These are phyloP conservation scores for Lasioglossum vierecki DNA, from an alignment of 2,888 invertebrate species.

Conservation along the genomic window DNA sequence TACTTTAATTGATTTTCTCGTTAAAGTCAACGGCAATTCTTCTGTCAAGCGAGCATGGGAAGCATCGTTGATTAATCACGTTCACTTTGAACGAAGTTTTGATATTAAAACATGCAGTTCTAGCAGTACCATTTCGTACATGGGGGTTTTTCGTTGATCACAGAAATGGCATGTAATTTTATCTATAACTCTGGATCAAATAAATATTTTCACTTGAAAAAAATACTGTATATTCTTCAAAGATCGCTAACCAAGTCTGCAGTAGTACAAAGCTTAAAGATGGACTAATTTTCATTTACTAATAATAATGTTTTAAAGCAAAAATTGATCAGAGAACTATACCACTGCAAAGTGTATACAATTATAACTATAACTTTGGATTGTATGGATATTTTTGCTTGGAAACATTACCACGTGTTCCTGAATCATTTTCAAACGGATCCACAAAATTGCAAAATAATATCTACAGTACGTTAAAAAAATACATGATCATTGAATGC, in stretches of 20 bases:
- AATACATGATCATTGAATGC: no score
- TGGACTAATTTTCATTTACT: not conserved
- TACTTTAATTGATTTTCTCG: constrained; percentile 31
- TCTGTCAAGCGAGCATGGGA: not conserved
- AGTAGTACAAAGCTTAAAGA: not conserved
- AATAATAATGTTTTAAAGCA: no score
- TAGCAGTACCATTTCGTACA: not conserved
- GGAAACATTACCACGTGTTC: not conserved
- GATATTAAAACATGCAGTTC: not conserved
- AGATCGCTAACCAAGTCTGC: not conserved
- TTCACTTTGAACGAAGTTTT: not conserved
- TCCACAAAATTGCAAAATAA: not conserved
- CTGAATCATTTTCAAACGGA: not conserved
- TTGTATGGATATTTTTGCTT: not conserved
- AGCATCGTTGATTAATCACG: not conserved
- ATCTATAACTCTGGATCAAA: not conserved
- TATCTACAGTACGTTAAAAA: no score
- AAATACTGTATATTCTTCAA: not conserved
- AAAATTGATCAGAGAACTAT: not conserved
- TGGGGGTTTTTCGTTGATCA: no score
- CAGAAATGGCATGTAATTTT: no score
- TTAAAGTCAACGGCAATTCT: not conserved
- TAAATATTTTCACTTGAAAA: not conserved
- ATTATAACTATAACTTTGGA: not conserved
- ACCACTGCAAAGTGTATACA: not conserved